Evolutionary conservation across 1,140 invertebrate genomes (phyloP).

Genomic region (Ladona fulva): DNA sequence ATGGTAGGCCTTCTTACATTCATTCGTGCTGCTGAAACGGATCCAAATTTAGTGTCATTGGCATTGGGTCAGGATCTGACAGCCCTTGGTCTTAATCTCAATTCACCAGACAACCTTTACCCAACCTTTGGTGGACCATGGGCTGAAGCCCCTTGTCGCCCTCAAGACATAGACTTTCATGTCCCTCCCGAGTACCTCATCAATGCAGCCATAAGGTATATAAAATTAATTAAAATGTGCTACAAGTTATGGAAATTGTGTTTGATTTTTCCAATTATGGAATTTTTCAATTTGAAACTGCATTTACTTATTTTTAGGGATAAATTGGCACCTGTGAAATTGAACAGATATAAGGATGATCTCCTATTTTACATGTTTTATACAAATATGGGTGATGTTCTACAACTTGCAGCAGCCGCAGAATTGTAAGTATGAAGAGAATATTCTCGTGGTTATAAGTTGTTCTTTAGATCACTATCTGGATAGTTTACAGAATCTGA

Average conservation of each 20-base stretch:
- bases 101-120: conserved; percentile 93
- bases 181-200: conserved; percentile 98
- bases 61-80: conserved; percentile 96
- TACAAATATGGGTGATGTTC: conserved; percentile 93
- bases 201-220: conserved; percentile 70
- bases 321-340: conserved; percentile 88
- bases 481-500: no score
- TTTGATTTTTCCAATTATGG: conserved; percentile 13
- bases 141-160: conserved; percentile 93
- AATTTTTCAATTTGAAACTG: conserved; percentile 13
- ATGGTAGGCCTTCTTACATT: conserved; percentile 97
- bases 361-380: conserved; percentile 99
- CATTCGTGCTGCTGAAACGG: conserved; percentile 92
- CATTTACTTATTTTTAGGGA: conserved; percentile 48
- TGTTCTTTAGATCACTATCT: conserved; percentile 18
- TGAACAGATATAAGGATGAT: conserved; percentile 97
- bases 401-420: conserved; percentile 90
- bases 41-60: conserved; percentile 88
- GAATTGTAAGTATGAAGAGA: conserved; percentile 81
- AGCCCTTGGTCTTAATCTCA: conserved; percentile 93
- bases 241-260: conserved; percentile 9
- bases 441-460: conserved; percentile 14
- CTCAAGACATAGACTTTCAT: conserved; percentile 97
- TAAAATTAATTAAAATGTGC: not conserved
- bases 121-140: conserved; percentile 96